phyloP scores from a whole-genome alignment of 92 coral and sea anemone species.

The Muricea muricata region DNA sequence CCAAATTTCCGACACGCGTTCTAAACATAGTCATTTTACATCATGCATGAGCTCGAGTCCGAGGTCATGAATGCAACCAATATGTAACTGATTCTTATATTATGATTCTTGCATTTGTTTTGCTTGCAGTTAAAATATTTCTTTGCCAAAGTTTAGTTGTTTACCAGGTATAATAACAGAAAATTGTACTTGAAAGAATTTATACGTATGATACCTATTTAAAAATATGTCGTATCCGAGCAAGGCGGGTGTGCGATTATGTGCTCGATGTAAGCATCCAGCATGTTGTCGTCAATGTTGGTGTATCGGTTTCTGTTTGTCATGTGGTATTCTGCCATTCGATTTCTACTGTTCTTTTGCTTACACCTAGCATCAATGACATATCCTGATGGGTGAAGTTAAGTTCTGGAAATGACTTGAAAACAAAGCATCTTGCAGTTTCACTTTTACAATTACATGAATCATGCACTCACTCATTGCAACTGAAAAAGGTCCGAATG shows the following conservation, averaged over 20 bases:
- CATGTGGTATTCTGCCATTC: constrained; percentile 47
- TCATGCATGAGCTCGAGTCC: too few species aligned
- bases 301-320: constrained; percentile 54
- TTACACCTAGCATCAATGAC: constrained; percentile 67
- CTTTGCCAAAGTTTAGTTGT: too few species aligned
- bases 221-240: constrained; percentile 37
- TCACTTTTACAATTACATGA: background rate
- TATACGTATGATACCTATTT: background rate
- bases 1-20: too few species aligned
- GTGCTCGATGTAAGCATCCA: constrained; percentile 56
- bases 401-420: constrained; percentile 13
- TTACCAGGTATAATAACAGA: too few species aligned
- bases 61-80: too few species aligned
- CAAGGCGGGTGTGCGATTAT: constrained; percentile 50
- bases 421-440: background rate
- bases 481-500: background rate
- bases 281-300: constrained; percentile 55
- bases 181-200: too few species aligned
- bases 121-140: too few species aligned
- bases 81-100: too few species aligned
- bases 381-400: constrained; percentile 55
- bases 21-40: too few species aligned
- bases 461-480: background rate
- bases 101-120: too few species aligned
- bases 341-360: constrained; percentile 62